Evolutionary conservation across 2,888 invertebrate species (phyloP).

Genomic region (Drosophila falleni): DNA sequence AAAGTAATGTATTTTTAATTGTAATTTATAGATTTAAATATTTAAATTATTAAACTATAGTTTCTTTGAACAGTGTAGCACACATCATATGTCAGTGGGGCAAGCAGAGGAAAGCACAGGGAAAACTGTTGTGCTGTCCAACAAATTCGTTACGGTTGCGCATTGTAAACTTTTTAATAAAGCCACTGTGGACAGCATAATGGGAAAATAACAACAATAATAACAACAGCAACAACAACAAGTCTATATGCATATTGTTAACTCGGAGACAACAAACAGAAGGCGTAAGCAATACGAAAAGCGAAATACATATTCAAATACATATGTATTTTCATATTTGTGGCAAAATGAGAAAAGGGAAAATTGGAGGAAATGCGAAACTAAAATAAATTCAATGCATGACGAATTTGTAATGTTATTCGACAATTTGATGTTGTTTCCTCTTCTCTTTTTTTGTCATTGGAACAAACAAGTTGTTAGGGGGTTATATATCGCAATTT

Average conservation of each 20-base stretch:
- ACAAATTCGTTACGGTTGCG: conserved; percentile 37
- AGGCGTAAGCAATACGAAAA: conserved; percentile 41
- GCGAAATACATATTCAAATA: conserved; percentile 1
- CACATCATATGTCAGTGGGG: conserved; percentile 34
- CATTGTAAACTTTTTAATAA: conserved; percentile 77
- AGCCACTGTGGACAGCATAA: conserved; percentile 61
- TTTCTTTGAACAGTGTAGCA: conserved; percentile 26
- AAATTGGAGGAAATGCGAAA: conserved; percentile 9
- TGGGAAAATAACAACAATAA: conserved; percentile 35
- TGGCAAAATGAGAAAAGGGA: conserved; percentile 23
- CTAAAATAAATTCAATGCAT: conserved; percentile 62
- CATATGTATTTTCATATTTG: conserved; percentile 3
- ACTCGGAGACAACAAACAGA: conserved; percentile 25
- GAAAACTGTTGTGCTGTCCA: conserved; percentile 15
- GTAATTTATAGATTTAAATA: too few species aligned
- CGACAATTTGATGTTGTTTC: not conserved
- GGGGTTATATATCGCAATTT: not conserved
- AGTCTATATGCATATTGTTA: conserved; percentile 40
- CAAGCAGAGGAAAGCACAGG: not conserved
- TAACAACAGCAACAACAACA: conserved; percentile 10
- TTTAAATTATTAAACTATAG: too few species aligned
- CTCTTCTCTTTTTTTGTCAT: not conserved
- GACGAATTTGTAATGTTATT: conserved; percentile 50
- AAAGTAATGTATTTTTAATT: too few species aligned
- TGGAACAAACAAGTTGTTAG: not conserved